Percentiles rank a stretch among this genome's conserved stretches.
Conservation (phyloP, 2,797 vertebrate species). For the Microtus obscurus region DNA sequence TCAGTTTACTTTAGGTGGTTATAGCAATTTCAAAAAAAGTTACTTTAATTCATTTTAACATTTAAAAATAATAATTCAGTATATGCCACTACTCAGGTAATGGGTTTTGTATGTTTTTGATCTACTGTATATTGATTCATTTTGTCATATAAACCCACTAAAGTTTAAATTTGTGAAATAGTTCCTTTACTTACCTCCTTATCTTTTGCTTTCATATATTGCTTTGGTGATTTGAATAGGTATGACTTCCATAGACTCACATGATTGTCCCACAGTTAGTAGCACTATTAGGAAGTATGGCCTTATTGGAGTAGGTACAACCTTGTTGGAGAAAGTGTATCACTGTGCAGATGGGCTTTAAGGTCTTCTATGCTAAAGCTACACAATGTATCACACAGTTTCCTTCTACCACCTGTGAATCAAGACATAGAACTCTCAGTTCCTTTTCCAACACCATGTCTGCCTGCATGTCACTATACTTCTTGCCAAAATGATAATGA, state of each 20-base stretch:
- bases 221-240: not conserved
- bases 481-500: not conserved
- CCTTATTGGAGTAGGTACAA: not conserved
- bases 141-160: slow-evolving; percentile 34
- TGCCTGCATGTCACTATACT: not conserved
- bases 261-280: not conserved
- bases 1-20: not conserved
- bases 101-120: not conserved
- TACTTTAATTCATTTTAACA: slow-evolving; percentile 15
- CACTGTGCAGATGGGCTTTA: not conserved
- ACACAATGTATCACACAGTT: not conserved
- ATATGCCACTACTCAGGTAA: not conserved
- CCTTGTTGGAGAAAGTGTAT: not conserved
- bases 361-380: not conserved
- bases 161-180: slow-evolving; percentile 15
- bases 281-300: not conserved
- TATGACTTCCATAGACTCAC: not conserved
- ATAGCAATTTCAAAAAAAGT: slow-evolving; percentile 17
- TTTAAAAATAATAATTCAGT: slow-evolving; percentile 37
- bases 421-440: not conserved
- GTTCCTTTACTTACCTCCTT: not conserved
- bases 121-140: not conserved
- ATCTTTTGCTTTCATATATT: not conserved
- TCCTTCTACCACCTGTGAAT: not conserved
- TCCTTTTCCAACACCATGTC: not conserved